A percentile compares a stretch with the other conserved stretches of the same genome.
Evolutionary conservation across 2,888 invertebrate genomes (phyloP).

Genomic region (Pteria penguin): DNA sequence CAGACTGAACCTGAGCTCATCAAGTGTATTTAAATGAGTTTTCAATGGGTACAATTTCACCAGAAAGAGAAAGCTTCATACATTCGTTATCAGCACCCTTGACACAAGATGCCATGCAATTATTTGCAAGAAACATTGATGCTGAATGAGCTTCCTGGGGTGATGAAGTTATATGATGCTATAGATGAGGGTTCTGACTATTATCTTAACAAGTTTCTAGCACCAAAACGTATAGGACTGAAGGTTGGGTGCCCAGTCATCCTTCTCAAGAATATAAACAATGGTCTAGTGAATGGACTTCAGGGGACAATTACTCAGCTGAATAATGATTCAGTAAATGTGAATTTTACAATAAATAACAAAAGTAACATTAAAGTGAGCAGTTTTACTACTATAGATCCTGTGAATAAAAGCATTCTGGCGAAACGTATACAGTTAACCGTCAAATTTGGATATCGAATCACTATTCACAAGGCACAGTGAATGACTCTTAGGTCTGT

Average conservation of each 20-base stretch:
- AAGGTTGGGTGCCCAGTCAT: constrained; percentile 43
- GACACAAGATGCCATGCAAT: background rate
- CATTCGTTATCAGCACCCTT: background rate
- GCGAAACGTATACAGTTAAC: constrained; percentile 26
- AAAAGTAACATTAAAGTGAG: background rate
- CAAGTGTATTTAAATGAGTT: no score
- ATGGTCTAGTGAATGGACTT: constrained; percentile 45
- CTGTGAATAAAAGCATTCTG: constrained; percentile 6
- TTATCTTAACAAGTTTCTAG: background rate
- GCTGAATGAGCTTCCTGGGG: background rate
- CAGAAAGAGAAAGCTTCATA: background rate
- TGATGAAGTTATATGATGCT: background rate
- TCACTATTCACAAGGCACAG: constrained; percentile 26
- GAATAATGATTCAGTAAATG: background rate
- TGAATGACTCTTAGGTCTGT: no score
- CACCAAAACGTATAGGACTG: constrained; percentile 17
- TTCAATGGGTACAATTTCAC: no score
- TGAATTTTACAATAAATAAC: background rate
- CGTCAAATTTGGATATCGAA: constrained; percentile 12
- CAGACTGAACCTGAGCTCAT: no score
- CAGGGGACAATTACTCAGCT: constrained; percentile 24
- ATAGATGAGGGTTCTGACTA: constrained; percentile 5
- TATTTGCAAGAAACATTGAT: constrained; percentile 19
- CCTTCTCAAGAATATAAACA: constrained; percentile 35
- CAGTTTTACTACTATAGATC: constrained; percentile 17